Conservation (phyloP, 2,113 vertebrate genomes). For the Tonatia bakeri region DNA sequence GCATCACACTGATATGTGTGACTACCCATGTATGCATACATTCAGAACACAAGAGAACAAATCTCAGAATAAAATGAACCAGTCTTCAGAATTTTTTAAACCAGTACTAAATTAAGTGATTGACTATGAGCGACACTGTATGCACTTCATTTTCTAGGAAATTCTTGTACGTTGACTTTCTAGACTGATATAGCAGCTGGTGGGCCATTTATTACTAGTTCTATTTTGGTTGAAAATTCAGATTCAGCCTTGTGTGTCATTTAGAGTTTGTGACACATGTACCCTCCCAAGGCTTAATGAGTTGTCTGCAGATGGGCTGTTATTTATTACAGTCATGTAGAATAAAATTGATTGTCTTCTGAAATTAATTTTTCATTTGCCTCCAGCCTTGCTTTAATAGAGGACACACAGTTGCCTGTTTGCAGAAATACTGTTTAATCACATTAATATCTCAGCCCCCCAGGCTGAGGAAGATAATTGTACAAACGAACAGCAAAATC, state of each 20-base stretch:
- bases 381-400: slow-evolving; percentile 91
- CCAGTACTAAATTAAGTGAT: not conserved
- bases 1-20: slow-evolving; percentile 17
- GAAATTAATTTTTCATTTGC: slow-evolving; percentile 95
- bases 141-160: slow-evolving; percentile 52
- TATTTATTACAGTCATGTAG: slow-evolving; percentile 94
- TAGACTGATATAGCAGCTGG: slow-evolving; percentile 59
- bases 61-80: not conserved
- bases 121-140: not conserved
- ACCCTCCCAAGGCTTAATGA: slow-evolving; percentile 87
- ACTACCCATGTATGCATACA: not conserved
- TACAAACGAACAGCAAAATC: slow-evolving; percentile 92
- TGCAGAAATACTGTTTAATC: slow-evolving; percentile 94
- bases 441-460: slow-evolving; percentile 92
- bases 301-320: slow-evolving; percentile 89
- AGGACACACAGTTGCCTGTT: slow-evolving; percentile 89
- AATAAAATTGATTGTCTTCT: slow-evolving; percentile 96
- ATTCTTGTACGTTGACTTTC: slow-evolving; percentile 44
- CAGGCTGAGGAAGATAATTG: slow-evolving; percentile 90
- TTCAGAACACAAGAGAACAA: not conserved
- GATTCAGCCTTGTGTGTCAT: slow-evolving; percentile 83
- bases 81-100: slow-evolving; percentile 21
- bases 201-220: slow-evolving; percentile 73
- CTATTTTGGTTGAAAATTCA: slow-evolving; percentile 76
- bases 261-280: slow-evolving; percentile 88